Conservation (phyloP, 2,888 invertebrate species). For the Balanococcus diminutus region DNA sequence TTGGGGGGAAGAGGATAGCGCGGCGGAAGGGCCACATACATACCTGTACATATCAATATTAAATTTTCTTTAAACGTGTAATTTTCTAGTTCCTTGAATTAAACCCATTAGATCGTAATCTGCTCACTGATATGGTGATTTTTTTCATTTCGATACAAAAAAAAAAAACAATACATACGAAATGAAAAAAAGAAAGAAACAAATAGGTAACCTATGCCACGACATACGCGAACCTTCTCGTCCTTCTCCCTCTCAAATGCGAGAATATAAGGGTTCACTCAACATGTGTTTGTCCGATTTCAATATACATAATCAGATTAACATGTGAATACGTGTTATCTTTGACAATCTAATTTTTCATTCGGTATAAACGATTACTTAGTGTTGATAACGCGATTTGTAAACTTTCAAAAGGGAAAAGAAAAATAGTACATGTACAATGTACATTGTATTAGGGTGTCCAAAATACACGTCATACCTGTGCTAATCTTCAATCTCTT, state of each 20-base stretch:
- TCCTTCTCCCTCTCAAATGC: neutral
- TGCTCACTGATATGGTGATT: slow-evolving; percentile 31
- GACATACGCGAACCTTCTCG: neutral
- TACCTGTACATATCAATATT: neutral
- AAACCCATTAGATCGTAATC: slow-evolving; percentile 13
- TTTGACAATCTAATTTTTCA: slow-evolving; percentile 25
- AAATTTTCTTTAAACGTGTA: slow-evolving; percentile 26
- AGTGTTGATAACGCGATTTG: slow-evolving; percentile 20
- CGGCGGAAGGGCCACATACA: neutral
- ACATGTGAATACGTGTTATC: slow-evolving; percentile 10
- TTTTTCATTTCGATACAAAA: neutral
- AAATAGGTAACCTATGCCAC: neutral
- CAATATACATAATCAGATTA: slow-evolving; percentile 17
- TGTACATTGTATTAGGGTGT: neutral
- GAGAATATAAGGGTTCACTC: neutral
- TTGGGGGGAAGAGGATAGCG: neutral
- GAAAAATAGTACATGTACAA: no score
- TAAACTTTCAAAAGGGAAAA: neutral
- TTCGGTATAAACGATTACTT: neutral
- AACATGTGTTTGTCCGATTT: slow-evolving; percentile 3
- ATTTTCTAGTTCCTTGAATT: slow-evolving; percentile 26
- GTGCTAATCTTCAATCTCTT: neutral
- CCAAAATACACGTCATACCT: neutral
- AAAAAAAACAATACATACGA: neutral
- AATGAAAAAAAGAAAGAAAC: neutral